Conservation (phyloP, 2,113 vertebrate genomes). For the Bombycilla garrulus region DNA sequence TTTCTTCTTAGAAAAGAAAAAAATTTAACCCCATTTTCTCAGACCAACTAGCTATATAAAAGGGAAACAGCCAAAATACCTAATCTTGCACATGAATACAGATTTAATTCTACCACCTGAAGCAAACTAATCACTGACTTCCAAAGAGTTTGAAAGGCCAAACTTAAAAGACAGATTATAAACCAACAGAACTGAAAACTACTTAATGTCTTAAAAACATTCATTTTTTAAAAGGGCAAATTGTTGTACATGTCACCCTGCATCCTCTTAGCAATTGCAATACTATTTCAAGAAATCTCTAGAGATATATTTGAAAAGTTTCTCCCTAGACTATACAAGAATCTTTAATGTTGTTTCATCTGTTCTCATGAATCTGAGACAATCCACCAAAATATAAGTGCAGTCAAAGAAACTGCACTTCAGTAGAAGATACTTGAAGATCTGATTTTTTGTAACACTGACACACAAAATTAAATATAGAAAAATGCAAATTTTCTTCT, state of each 20-base stretch:
- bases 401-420: neutral
- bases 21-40: neutral
- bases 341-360: neutral
- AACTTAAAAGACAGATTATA: neutral
- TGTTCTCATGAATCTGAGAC: neutral
- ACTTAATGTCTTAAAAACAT: neutral
- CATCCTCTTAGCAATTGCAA: neutral
- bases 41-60: neutral
- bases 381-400: neutral
- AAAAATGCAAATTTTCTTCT: neutral
- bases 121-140: neutral
- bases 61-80: neutral
- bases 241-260: neutral
- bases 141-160: neutral
- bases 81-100: neutral
- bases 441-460: neutral
- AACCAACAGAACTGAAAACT: neutral
- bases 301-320: neutral
- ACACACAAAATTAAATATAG: slow-evolving; percentile 35
- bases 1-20: neutral
- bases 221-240: neutral
- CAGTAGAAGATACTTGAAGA: neutral
- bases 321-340: neutral
- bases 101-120: neutral
- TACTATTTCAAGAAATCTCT: neutral